Conservation (phyloP, 2,888 invertebrate genomes). For the Crepidodera aurea region DNA sequence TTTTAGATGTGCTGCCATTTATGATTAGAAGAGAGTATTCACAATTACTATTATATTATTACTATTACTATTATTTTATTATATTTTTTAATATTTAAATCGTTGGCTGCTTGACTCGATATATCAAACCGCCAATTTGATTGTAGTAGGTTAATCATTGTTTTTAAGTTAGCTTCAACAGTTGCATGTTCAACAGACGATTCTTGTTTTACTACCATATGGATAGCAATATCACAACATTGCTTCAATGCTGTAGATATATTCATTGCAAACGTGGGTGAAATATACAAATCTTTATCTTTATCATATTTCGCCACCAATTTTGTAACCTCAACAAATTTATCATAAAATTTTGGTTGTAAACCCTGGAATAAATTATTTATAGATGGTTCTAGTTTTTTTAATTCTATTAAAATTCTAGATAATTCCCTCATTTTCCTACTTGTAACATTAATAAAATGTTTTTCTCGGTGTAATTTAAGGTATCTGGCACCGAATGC, state of each 20-base stretch:
- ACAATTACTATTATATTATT: too few species aligned
- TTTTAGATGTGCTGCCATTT: too few species aligned
- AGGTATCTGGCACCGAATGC: conserved; percentile 38
- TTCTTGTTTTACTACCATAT: not conserved
- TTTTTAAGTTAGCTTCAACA: conserved; percentile 36
- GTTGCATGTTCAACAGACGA: conserved; percentile 13
- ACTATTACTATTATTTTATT: conserved; percentile 29
- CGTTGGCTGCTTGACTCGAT: conserved; percentile 23
- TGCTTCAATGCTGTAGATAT: conserved; percentile 25
- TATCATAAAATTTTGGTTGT: conserved; percentile 31
- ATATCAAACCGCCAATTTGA: conserved; percentile 38
- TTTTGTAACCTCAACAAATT: conserved; percentile 28
- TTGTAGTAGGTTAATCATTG: conserved; percentile 32
- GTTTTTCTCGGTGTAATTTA: conserved; percentile 32
- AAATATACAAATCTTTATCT: conserved; percentile 18
- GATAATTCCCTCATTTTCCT: conserved; percentile 22
- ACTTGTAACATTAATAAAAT: conserved; percentile 19
- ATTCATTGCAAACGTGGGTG: conserved; percentile 30
- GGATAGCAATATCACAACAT: conserved; percentile 12
- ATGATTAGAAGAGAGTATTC: too few species aligned
- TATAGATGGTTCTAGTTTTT: conserved; percentile 24
- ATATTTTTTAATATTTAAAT: conserved; percentile 34
- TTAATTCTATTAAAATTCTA: conserved; percentile 28
- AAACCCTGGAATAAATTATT: conserved; percentile 30
- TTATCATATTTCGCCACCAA: conserved; percentile 25